phyloP scores from a whole-genome alignment of 2,888 invertebrate species.

The Athalia circularis region DNA sequence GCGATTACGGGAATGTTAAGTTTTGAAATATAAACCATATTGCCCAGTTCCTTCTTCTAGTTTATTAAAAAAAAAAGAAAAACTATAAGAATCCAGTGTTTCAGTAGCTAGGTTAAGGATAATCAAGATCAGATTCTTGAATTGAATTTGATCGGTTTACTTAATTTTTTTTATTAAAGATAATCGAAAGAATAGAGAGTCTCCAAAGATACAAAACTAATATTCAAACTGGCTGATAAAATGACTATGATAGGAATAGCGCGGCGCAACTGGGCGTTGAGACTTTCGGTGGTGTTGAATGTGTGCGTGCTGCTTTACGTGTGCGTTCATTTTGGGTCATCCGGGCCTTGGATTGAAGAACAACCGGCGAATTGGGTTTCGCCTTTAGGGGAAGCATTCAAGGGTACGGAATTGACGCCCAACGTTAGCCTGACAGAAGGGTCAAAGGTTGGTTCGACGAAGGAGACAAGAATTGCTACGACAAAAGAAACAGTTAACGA shows the following conservation, averaged over 20 bases:
- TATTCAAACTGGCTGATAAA: neutral
- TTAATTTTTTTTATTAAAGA: neutral
- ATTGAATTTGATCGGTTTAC: too few species aligned
- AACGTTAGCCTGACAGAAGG: constrained; percentile 26
- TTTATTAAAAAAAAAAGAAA: too few species aligned
- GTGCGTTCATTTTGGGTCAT: constrained; percentile 79
- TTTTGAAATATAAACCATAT: too few species aligned
- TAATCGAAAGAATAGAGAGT: neutral
- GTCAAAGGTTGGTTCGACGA: constrained; percentile 24
- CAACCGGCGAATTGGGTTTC: constrained; percentile 68
- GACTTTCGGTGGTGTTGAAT: constrained; percentile 85
- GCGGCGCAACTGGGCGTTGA: constrained; percentile 83
- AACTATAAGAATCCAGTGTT: too few species aligned
- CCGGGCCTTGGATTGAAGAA: constrained; percentile 73
- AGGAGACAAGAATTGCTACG: constrained; percentile 38
- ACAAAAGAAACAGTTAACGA: constrained; percentile 45
- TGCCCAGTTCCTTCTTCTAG: too few species aligned
- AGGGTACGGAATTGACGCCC: constrained; percentile 34
- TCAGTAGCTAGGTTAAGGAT: too few species aligned
- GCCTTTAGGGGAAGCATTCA: constrained; percentile 68
- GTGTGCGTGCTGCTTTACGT: constrained; percentile 84
- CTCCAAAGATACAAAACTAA: neutral
- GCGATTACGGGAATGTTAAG: too few species aligned
- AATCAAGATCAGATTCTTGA: too few species aligned
- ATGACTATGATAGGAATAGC: constrained; percentile 72